A percentile compares a stretch with the other conserved stretches of the same genome.
Conservation (phyloP, 2,888 invertebrate genomes). For the Tolmerus cingulatus region DNA sequence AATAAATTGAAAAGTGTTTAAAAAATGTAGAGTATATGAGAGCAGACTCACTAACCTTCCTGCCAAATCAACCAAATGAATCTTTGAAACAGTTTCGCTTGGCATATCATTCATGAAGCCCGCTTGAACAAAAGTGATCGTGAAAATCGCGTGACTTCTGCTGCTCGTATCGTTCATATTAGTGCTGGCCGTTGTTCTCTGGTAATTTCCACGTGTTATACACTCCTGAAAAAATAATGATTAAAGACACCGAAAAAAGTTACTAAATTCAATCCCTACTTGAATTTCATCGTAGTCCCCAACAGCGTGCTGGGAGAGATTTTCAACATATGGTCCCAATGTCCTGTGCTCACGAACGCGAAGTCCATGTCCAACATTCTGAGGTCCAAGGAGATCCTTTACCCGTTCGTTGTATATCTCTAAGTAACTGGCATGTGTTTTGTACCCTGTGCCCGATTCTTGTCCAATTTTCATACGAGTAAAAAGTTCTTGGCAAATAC, state of each 20-base stretch:
- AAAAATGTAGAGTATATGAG: not conserved
- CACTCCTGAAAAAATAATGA: constrained; percentile 68
- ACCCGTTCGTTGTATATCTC: constrained; percentile 89
- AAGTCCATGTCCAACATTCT: constrained; percentile 72
- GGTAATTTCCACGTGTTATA: constrained; percentile 81
- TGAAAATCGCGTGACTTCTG: constrained; percentile 90
- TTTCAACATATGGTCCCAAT: constrained; percentile 85
- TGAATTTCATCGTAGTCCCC: constrained; percentile 87
- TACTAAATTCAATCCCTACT: constrained; percentile 62
- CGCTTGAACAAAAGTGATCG: constrained; percentile 88
- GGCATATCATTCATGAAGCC: constrained; percentile 87
- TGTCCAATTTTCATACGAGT: constrained; percentile 82
- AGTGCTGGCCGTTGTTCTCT: constrained; percentile 86
- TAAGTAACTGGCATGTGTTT: constrained; percentile 85
- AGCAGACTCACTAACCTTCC: constrained; percentile 71
- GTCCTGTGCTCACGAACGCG: constrained; percentile 82
- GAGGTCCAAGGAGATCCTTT: constrained; percentile 72
- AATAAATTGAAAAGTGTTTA: constrained; percentile 1
- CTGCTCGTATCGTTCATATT: constrained; percentile 94
- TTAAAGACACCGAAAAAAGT: not conserved
- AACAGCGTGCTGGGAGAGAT: constrained; percentile 83
- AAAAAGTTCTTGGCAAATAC: constrained; percentile 85
- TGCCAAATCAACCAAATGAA: constrained; percentile 88
- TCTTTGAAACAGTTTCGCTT: constrained; percentile 88
- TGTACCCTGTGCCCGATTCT: constrained; percentile 82